These are phyloP conservation scores for Caenorhabditis briggsae DNA, from an alignment of 1,140 invertebrate species.

Conservation along the genomic window DNA sequence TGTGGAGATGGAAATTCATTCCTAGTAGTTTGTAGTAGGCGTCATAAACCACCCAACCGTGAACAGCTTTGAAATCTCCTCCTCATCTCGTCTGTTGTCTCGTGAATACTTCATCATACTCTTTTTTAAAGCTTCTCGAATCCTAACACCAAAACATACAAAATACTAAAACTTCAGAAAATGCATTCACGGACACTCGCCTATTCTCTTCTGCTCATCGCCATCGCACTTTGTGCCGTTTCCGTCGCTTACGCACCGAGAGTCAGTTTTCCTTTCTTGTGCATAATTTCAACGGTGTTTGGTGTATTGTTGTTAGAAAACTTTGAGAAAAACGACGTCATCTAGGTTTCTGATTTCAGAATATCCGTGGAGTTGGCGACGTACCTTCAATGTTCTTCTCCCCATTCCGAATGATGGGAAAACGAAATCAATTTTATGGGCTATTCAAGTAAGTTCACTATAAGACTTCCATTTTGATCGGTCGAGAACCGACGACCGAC, in stretches of 20 bases:
- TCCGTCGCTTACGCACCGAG: constrained; percentile 36
- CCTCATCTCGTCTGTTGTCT: too few relatives aligned
- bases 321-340: not conserved
- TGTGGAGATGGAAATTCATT: not conserved
- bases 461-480: too few relatives aligned
- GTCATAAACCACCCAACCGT: constrained; percentile 15
- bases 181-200: constrained; percentile 4
- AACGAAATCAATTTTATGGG: constrained; percentile 57
- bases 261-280: constrained; percentile 22
- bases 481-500: too few relatives aligned
- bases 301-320: not conserved
- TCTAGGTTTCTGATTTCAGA: constrained; percentile 23
- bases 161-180: not conserved
- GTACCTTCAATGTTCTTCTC: constrained; percentile 59
- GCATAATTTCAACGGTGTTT: constrained; percentile 28
- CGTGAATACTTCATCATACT: constrained; percentile 38
- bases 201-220: constrained; percentile 39
- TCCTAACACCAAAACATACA: not conserved
- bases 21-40: not conserved
- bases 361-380: constrained; percentile 50
- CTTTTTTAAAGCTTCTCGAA: constrained; percentile 15
- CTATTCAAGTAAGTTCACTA: constrained; percentile 54
- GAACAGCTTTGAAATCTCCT: not conserved
- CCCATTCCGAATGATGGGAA: constrained; percentile 57
- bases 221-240: constrained; percentile 44